These are phyloP conservation scores for Gordius sp. DNA, from an alignment of 2,888 invertebrate species.

Conservation along the genomic window DNA sequence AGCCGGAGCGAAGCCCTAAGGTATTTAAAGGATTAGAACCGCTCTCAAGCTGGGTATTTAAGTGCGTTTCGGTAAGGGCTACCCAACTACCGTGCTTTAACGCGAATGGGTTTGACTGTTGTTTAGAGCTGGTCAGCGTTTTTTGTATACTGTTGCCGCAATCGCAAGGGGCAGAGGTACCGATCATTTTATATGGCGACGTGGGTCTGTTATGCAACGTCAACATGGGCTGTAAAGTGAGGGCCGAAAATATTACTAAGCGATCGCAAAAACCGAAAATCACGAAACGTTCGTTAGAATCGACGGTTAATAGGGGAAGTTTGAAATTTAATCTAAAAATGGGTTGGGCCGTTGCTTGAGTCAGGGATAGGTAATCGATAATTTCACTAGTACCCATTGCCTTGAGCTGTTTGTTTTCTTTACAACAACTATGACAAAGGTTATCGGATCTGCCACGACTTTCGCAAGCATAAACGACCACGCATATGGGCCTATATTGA, in stretches of 20 bases:
- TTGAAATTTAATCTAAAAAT: too few species aligned
- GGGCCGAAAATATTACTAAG: neutral
- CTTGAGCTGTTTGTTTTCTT: too few species aligned
- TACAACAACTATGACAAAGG: too few species aligned
- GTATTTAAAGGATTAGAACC: too few species aligned
- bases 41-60: neutral
- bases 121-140: neutral
- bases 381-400: too few species aligned
- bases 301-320: neutral
- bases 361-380: too few species aligned
- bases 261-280: neutral
- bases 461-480: too few species aligned
- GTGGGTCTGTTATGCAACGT: neutral
- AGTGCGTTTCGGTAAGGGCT: neutral
- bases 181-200: too few species aligned
- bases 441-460: too few species aligned
- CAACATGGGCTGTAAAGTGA: neutral
- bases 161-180: too few species aligned
- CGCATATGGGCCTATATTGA: too few species aligned
- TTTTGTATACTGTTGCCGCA: neutral
- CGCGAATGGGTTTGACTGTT: neutral
- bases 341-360: too few species aligned
- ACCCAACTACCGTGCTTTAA: neutral
- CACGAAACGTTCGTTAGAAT: neutral
- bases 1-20: neutral